Percentiles rank a stretch among this genome's conserved stretches.
These are phyloP conservation scores for Habroteleia sp. DNA, from an alignment of 2,888 invertebrate genomes.

Conservation along the genomic window DNA sequence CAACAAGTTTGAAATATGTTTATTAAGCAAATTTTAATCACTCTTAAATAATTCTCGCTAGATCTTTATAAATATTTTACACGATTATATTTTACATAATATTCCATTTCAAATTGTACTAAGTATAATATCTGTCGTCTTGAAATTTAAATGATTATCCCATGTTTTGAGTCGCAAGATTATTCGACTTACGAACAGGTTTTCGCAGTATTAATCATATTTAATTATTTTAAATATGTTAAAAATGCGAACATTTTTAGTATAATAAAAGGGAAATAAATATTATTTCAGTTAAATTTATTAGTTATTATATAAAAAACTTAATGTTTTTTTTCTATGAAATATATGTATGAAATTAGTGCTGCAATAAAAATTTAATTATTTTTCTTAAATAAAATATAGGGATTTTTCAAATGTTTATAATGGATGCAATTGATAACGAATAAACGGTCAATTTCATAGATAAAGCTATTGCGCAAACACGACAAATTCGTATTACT, in stretches of 20 bases:
- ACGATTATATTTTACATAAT: not conserved
- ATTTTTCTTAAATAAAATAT: no score
- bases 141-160: not conserved
- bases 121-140: not conserved
- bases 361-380: no score
- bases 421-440: slow-evolving; percentile 6
- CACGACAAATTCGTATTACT: slow-evolving; percentile 56
- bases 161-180: not conserved
- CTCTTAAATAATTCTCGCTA: not conserved
- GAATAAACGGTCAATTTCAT: slow-evolving; percentile 14
- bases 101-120: not conserved
- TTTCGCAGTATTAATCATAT: no score
- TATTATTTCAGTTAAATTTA: no score
- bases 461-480: slow-evolving; percentile 34
- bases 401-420: no score
- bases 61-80: not conserved
- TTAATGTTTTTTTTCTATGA: no score
- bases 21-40: slow-evolving; percentile 2
- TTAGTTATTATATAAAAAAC: not conserved
- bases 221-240: no score
- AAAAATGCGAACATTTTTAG: no score
- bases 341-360: no score
- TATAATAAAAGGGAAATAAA: no score
- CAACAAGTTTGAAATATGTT: no score
- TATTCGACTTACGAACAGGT: no score